Evolutionary conservation across 2,888 invertebrate species (phyloP), one percentile per base, ranked within the genome.

Genomic region (Cyrtodaria siliqua): DNA sequence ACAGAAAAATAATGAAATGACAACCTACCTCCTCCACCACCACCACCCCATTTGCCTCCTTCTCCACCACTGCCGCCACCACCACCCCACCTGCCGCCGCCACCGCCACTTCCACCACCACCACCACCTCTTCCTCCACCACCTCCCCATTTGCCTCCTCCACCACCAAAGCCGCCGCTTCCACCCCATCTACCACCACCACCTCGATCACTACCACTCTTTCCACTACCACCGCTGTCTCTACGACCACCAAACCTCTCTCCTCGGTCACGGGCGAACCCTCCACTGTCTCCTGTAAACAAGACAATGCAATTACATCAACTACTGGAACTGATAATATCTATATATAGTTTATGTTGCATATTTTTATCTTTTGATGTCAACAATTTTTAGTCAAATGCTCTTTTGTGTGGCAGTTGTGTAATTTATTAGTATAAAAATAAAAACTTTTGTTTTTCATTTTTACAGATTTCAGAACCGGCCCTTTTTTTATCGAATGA

Each of bases 191-290:
- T 47, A 55, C 67, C 62, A 40, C 62, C 62, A 38, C 50, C 26
- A 20, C 70, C 24, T 0, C 62, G 27, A 42, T 55, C 49, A 61
- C 74, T 52, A 27, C 83, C 67, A 29, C 82, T 71, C 23, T 72
- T 68, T 27, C 63, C 40, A 12, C 59, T 38, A 6, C 70, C 38
- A 47, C 75, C 64, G 16, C 69, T 26, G 26, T 57, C 38, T 29
- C 71, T 40, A 47, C 73, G 60, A 49, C 55, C 47, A 14, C 63
- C 50, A 16, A 56, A 18, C 29, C 71, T 62, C 44, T 72, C 66
- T 42, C 68, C 60, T 24, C 80, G 52, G 33, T 63, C 69, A 59
- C 70, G 59, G 18, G 6, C 33, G 12, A 8, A 33, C 33, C 76
- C 73, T 14, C 74, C 57, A 27, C 70, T 68, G 9, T 52, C 52